These are phyloP conservation scores for Sylvicapra grimmia DNA, from an alignment of 2,113 vertebrate species.

Conservation along the genomic window DNA sequence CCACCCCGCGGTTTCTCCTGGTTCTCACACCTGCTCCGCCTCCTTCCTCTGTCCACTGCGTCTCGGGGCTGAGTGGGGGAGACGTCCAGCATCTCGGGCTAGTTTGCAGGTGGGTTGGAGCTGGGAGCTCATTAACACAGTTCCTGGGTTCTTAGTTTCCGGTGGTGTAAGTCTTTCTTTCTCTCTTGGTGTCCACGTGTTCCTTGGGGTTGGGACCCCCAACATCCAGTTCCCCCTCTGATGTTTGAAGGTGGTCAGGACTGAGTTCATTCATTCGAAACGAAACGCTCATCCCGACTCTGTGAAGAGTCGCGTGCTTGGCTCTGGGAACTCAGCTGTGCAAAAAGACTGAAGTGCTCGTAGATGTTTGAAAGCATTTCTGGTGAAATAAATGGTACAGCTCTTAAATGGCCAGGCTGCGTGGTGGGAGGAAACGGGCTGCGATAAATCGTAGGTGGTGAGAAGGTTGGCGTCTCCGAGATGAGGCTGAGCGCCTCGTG, in stretches of 20 bases:
- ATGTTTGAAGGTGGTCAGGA: not conserved
- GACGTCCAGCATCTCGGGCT: fast-evolving
- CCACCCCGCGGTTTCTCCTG: fast-evolving
- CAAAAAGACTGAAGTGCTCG: not conserved
- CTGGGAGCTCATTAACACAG: not conserved
- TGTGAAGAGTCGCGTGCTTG: not conserved
- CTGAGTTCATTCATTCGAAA: not conserved
- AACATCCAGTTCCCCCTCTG: not conserved
- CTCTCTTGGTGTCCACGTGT: not conserved
- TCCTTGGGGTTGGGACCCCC: not conserved
- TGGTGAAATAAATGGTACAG: not conserved
- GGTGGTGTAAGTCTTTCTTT: not conserved
- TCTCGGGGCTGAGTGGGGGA: not conserved
- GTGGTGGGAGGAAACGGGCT: fast-evolving
- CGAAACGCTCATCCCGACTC: not conserved
- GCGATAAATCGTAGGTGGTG: not conserved
- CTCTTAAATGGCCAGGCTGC: fast-evolving
- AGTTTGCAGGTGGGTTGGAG: fast-evolving
- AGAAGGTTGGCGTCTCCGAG: not conserved
- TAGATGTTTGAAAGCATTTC: not conserved
- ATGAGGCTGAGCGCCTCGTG: not conserved
- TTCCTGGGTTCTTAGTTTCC: not conserved
- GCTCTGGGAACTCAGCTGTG: not conserved
- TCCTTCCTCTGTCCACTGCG: fast-evolving
- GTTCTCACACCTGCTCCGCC: fast-evolving